Evolutionary conservation across 92 coral and sea anemone genomes (phyloP).

Genomic region (Montipora capitata): DNA sequence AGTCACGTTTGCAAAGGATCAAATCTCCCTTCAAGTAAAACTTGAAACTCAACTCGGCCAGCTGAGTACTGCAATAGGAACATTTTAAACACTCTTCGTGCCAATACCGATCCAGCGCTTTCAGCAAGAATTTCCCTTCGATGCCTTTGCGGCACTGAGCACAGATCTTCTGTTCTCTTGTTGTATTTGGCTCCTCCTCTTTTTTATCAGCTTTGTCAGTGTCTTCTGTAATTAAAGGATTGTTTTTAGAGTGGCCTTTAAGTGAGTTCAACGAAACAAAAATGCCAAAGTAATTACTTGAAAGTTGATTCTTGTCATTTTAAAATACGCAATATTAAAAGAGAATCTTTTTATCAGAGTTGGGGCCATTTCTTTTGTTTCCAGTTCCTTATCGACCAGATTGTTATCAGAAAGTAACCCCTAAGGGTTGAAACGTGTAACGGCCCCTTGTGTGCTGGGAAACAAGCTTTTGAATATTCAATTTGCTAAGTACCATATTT

Average conservation of each 20-base stretch:
- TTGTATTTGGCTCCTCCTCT: background rate
- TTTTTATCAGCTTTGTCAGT: conserved; percentile 14
- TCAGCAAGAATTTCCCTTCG: conserved; percentile 66
- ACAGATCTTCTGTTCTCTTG: conserved; percentile 60
- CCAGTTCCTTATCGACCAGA: no score
- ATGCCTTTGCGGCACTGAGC: conserved; percentile 80
- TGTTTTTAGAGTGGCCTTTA: background rate
- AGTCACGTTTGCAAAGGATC: conserved; percentile 85
- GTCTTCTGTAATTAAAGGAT: conserved; percentile 11
- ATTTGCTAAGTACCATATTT: no score
- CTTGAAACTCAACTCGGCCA: conserved; percentile 77
- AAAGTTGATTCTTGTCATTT: no score
- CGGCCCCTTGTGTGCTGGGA: no score
- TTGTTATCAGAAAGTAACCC: no score
- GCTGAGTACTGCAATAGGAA: conserved; percentile 77
- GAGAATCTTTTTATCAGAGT: no score
- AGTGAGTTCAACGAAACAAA: no score
- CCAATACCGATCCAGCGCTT: conserved; percentile 89
- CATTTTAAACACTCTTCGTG: conserved; percentile 92
- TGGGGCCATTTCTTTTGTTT: no score
- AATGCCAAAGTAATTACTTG: no score
- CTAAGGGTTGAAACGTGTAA: no score
- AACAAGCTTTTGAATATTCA: no score
- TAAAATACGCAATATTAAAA: no score
- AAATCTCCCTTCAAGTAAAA: conserved; percentile 84